Base-by-base conservation (phyloP, 2,113 vertebrate genomes). In the Alexandromys fortis region DNA sequence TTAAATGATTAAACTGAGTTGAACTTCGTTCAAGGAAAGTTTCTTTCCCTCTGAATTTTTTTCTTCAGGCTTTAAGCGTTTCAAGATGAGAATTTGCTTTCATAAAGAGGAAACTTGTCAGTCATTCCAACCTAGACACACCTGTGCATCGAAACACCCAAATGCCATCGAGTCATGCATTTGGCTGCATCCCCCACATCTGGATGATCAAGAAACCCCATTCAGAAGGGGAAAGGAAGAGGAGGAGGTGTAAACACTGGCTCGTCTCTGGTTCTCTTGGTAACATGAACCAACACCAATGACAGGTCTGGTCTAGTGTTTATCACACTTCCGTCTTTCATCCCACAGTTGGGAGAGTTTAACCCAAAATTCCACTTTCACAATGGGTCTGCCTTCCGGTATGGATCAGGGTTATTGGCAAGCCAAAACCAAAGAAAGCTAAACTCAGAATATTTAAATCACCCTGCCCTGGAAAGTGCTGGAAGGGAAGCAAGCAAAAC, bases 1-100 rank as follows among this genome's bases (percentile, higher is more conserved):
- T 97, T 95, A 92, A 97, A 96, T 94, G 85, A 97, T 97, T 97
- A 96, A 96, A 92, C 85, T 90, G 30, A 79, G 90, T 93, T 96
- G 97, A 94, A 96, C 63, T 86, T 77, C 52, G 95, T 72, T 96
- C 94, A 96, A 92, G 85, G 88, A 88, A 95, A 94, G 92, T 88
- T n/a, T 92, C 24, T 63, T 92, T 88, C 82, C 82, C 49, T 92
- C 68, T 82, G 58, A 90, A 49, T 77, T 42, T 49, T 68, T 70
- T 21, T 0, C 12, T 19, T 10, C 49, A 89, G 72, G 52, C 45
- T 75, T 81, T 87, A 79, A 94, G 76, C 61, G 47, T 92, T 96
- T 88, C 87, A 96, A 76, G 42, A 90, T 70, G 61, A 96, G 79
- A 85, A 85, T 90, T 90, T 92, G 26, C 96, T 97, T 96, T 94